A percentile compares a stretch with the other conserved stretches of the same genome.
Evolutionary conservation across 2,113 vertebrate genomes (phyloP).

Genomic region (Microcebus tavaratra): DNA sequence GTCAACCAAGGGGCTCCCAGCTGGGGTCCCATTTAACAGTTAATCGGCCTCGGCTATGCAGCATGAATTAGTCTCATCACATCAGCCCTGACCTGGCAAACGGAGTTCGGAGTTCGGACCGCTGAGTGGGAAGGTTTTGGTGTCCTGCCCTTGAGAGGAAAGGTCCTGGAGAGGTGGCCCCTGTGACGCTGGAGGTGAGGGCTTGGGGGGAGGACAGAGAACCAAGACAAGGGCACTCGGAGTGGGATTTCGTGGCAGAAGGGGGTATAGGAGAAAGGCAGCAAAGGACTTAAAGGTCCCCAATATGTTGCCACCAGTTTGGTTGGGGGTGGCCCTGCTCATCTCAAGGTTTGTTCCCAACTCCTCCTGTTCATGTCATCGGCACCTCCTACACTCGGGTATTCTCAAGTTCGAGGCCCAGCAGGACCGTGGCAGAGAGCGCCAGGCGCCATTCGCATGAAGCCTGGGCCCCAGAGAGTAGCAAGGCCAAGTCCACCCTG

Average conservation of each 20-base stretch:
- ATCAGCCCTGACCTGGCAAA: not conserved
- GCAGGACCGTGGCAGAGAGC: not conserved
- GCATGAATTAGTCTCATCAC: too few relatives aligned
- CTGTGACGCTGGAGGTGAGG: not conserved
- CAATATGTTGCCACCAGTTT: not conserved
- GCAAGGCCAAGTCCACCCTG: not conserved
- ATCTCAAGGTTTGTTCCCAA: not conserved
- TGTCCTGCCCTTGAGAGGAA: not conserved
- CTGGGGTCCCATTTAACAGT: not conserved
- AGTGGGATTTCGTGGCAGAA: not conserved
- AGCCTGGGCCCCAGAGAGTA: not conserved
- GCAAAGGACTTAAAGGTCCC: rapidly evolving
- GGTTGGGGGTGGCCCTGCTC: not conserved
- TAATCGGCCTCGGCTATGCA: not conserved
- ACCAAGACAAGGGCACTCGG: not conserved
- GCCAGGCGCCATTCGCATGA: not conserved
- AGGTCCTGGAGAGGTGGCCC: rapidly evolving
- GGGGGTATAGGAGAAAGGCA: not conserved
- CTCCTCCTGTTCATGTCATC: not conserved
- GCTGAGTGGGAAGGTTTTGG: not conserved
- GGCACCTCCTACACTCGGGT: not conserved
- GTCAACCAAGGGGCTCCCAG: not conserved
- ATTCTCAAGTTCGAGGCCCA: not conserved
- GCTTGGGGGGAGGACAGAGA: not conserved
- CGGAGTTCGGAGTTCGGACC: not conserved